Base-by-base conservation (phyloP, 2,797 vertebrate genomes). In the Pampus argenteus region DNA sequence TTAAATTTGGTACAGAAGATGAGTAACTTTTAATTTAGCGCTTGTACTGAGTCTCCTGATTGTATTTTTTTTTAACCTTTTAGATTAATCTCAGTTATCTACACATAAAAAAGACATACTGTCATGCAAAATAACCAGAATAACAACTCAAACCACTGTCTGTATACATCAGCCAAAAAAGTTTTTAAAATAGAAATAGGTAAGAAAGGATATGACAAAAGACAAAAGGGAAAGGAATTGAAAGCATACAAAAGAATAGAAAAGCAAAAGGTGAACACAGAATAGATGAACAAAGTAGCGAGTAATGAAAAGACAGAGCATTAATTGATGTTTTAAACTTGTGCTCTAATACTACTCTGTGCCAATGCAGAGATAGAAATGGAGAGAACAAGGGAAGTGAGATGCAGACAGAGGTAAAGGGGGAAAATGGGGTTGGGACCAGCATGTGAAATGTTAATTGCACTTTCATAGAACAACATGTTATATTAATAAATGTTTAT, bases 361-460 rank as follows among this genome's bases (percentile, higher is more conserved):
- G 22, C n/a, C 42, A 18, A 6, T 29, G 25, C 15, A 15, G 51
- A 23, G 42, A 28, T 18, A 47, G 40, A 9, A 40, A 15, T 18
- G 9, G 10, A 49, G 29, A 9, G 40, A 68, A 44, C 8, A 38
- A 31, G 20, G 22, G 11, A 13, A 22, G 2, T 50, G 11, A 59
- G 47, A 64, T 51, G 22, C 68, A 57, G 60, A 55, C 13, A 18
- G 51, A 57, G 45, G 60, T 49, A 47, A 66, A 64, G 15, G 6
- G 22, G 23, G 42, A 61, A 62, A 65, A 8, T 48, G 60, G 34
- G 25, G 15, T 66, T 71, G 25, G 31, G 62, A 62, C 0, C 2
- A 72, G 45, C 22, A 20, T 52, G 31, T 77, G 65, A 84, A 67
- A 75, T 49, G 40, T 66, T 67, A 87, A 84, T 86, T 69, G 25